Base-by-base conservation (phyloP, 1,140 invertebrate species). In the Andricus grossulariae region DNA sequence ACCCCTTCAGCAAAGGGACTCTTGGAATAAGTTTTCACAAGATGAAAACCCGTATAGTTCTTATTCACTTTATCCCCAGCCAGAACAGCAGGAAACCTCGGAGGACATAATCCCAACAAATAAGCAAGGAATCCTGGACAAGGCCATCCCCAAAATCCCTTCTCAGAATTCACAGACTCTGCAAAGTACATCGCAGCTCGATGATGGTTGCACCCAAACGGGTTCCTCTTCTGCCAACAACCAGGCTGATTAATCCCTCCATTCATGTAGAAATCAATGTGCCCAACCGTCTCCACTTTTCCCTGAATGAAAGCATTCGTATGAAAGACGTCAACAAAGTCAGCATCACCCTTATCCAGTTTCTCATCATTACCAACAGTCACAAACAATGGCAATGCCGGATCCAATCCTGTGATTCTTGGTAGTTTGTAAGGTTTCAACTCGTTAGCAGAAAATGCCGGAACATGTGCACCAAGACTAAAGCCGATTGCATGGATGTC, bases 231-330 rank as follows among this genome's bases (percentile, higher is more conserved):
- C n/a, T 85, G 85, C 91, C 91, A 92, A 79, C 94, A 95, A 0
- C 94, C 95, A 0, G 95, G 95, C 80, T 96, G 95, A 50, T 89
- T 90, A 21, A 93, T 88, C 0, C 95, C 95, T 0, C 95, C 95
- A 84, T 96, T 96, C 85, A 95, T 92, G 81, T 95, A 96, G 80
- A 96, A 96, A 81, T 96, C 95, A 0, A 94, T 92, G 81, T 95
- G 94, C 0, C 95, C 95, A 75, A 92, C 92, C n/a, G 91, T 83
- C 72, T 94, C 93, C 16, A 94, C 54, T 78, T 94, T 93, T 0
- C 94, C 94, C 83, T 95, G 93, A 0, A 94, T 88, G 60, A 94
- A 93, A 11, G 92, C 94, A 86, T 96, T 96, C 0, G 95, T 95
- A 75, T 97, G 96, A 57, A 96, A 93, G 0, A 95, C 93, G 85